Percentiles rank a stretch among this genome's conserved stretches.
Conservation (phyloP, 2,113 vertebrate genomes). For the Grammomys dolichurus region DNA sequence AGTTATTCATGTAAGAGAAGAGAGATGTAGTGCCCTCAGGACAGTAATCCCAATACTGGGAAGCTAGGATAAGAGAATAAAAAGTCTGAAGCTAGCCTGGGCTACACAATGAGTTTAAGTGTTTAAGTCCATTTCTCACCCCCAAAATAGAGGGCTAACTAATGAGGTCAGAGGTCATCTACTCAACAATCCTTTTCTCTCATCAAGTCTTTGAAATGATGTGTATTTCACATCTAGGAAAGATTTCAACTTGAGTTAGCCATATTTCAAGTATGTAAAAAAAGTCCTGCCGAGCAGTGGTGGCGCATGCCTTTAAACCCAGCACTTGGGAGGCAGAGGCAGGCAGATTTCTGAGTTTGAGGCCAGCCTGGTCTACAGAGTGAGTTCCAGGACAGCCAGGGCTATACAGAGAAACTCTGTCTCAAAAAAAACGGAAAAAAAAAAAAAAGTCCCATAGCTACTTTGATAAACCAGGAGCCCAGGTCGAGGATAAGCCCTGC, state of each 20-base stretch:
- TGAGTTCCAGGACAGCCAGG: too few relatives aligned
- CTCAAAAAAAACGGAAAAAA: too few relatives aligned
- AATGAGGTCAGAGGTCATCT: not conserved
- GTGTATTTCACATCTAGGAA: not conserved
- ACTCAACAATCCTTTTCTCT: not conserved
- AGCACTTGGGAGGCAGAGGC: too few relatives aligned
- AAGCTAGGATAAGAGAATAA: not conserved
- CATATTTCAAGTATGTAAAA: not conserved
- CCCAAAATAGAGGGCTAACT: not conserved
- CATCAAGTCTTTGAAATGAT: conserved; percentile 6
- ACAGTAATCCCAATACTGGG: not conserved
- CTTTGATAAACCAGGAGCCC: not conserved
- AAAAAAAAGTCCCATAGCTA: not conserved
- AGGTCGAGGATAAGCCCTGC: not conserved
- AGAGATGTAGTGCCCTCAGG: too few relatives aligned
- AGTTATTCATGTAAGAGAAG: not conserved
- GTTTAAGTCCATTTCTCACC: not conserved
- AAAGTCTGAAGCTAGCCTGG: not conserved
- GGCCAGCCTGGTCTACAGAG: too few relatives aligned
- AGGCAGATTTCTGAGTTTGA: too few relatives aligned
- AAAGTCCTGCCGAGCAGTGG: too few relatives aligned
- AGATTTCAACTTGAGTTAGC: not conserved
- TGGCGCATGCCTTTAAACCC: too few relatives aligned
- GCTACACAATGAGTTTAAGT: not conserved
- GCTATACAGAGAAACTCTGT: too few relatives aligned